Percentiles rank a stretch among this genome's conserved stretches.
These are phyloP conservation scores for Poecile atricapillus DNA, from an alignment of 2,113 vertebrate genomes.

Conservation along the genomic window DNA sequence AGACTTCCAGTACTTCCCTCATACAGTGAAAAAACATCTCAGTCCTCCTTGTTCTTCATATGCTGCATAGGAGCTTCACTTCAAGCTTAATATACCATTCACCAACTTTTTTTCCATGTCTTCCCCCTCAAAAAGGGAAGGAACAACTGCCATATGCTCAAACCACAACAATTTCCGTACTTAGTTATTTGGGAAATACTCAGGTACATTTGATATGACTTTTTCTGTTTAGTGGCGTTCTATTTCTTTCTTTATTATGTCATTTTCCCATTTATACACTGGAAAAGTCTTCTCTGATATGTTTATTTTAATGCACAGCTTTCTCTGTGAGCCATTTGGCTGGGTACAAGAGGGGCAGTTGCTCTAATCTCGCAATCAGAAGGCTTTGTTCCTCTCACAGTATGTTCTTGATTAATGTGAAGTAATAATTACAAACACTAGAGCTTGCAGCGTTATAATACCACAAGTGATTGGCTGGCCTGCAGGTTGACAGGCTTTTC, in stretches of 20 bases:
- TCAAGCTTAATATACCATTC: neutral
- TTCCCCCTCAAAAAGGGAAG: neutral
- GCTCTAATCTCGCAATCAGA: neutral
- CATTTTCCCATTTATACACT: neutral
- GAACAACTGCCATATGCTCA: neutral
- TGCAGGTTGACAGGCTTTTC: constrained; percentile 22
- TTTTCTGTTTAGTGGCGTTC: neutral
- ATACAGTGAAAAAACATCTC: neutral
- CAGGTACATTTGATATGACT: neutral
- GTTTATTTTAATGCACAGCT: neutral
- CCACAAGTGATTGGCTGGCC: constrained; percentile 23
- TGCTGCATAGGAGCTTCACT: neutral
- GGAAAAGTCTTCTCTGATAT: neutral
- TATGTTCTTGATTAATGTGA: constrained; percentile 49
- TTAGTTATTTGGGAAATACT: neutral
- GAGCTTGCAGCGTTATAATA: neutral
- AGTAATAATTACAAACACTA: constrained; percentile 7
- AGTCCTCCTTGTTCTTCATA: neutral
- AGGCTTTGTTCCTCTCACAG: neutral
- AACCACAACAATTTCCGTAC: neutral
- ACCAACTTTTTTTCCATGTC: neutral
- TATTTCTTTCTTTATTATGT: neutral
- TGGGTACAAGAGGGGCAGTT: neutral
- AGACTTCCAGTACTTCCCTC: neutral
- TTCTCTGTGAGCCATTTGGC: neutral